phyloP scores from a whole-genome alignment of 1,140 invertebrate genomes.

The Cherax quadricarinatus region DNA sequence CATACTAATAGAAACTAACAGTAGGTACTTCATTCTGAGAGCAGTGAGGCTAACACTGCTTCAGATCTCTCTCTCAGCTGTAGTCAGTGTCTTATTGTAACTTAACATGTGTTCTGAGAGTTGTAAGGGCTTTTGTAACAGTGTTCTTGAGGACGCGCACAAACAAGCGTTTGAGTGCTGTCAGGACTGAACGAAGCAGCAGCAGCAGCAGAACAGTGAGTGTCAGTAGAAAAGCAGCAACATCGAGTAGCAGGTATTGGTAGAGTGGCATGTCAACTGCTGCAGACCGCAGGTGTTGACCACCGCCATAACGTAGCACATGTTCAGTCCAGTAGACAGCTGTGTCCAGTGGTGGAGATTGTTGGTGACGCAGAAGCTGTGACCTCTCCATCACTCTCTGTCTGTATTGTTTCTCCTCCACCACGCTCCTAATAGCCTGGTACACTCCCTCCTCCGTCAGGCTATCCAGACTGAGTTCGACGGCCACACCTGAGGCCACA shows the following conservation, averaged over 20 bases:
- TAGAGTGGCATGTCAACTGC: conserved; percentile 57
- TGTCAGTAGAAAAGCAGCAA: conserved; percentile 47
- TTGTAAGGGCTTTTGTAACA: not conserved
- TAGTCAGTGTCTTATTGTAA: not conserved
- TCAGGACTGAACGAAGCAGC: conserved; percentile 15
- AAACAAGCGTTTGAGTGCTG: not conserved
- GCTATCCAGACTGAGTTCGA: conserved; percentile 48
- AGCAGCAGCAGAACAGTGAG: conserved; percentile 10
- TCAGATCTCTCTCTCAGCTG: not conserved
- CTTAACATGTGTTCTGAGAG: conserved; percentile 14
- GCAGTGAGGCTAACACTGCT: too few relatives aligned
- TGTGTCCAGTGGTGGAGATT: conserved; percentile 50
- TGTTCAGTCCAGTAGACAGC: conserved; percentile 79
- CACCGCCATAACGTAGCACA: conserved; percentile 79
- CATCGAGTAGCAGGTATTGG: conserved; percentile 69
- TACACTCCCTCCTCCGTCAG: conserved; percentile 52
- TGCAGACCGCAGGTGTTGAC: conserved; percentile 77
- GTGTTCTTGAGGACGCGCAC: not conserved
- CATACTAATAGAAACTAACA: too few relatives aligned
- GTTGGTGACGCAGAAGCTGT: conserved; percentile 63
- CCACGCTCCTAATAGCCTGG: conserved; percentile 54
- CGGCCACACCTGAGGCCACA: conserved; percentile 79
- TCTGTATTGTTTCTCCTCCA: conserved; percentile 57
- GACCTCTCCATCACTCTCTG: conserved; percentile 40
- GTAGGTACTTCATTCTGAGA: too few relatives aligned